phyloP scores from a whole-genome alignment of 2,113 vertebrate species.

The Lethenteron reissneri region DNA sequence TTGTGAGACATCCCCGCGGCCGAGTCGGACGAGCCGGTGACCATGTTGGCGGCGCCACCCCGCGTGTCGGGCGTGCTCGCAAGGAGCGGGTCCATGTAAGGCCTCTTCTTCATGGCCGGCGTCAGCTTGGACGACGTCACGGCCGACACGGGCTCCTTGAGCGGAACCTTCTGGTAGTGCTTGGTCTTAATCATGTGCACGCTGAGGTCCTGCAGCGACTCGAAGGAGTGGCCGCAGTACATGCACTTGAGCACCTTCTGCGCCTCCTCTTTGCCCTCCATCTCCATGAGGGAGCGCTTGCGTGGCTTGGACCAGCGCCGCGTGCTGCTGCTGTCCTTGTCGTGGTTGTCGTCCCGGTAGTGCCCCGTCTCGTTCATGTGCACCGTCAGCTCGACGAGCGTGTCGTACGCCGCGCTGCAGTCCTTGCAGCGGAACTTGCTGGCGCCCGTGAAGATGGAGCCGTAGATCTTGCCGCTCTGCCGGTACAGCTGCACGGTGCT shows the following conservation, averaged over 20 bases:
- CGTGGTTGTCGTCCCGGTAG: slow-evolving; percentile 91
- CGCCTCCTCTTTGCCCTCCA: slow-evolving; percentile 97
- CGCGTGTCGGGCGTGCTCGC: slow-evolving; percentile 71
- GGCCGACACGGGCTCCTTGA: slow-evolving; percentile 93
- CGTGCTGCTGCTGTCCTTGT: slow-evolving; percentile 64
- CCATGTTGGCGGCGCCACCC: neutral
- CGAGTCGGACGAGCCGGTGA: slow-evolving; percentile 25
- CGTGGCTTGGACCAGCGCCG: slow-evolving; percentile 90
- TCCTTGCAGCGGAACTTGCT: slow-evolving; percentile 98
- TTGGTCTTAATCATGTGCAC: slow-evolving; percentile 99
- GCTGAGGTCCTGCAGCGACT: slow-evolving; percentile 90
- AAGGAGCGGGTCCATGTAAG: slow-evolving; percentile 58
- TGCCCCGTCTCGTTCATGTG: slow-evolving; percentile 98
- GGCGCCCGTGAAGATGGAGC: slow-evolving; percentile 85
- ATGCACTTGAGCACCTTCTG: slow-evolving; percentile 98
- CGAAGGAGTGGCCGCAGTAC: slow-evolving; percentile 96
- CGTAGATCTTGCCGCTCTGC: slow-evolving; percentile 92
- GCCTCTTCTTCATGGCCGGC: slow-evolving; percentile 78
- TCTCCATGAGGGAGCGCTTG: slow-evolving; percentile 90
- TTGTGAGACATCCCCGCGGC: slow-evolving; percentile 43
- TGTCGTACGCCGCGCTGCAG: slow-evolving; percentile 91
- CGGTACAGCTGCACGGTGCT: slow-evolving; percentile 95
- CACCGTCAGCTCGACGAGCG: slow-evolving; percentile 77
- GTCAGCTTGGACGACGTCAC: slow-evolving; percentile 63
- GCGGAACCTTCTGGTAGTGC: slow-evolving; percentile 99